Conservation (phyloP, 1,140 invertebrate species). For the Homalodisca vitripennis region DNA sequence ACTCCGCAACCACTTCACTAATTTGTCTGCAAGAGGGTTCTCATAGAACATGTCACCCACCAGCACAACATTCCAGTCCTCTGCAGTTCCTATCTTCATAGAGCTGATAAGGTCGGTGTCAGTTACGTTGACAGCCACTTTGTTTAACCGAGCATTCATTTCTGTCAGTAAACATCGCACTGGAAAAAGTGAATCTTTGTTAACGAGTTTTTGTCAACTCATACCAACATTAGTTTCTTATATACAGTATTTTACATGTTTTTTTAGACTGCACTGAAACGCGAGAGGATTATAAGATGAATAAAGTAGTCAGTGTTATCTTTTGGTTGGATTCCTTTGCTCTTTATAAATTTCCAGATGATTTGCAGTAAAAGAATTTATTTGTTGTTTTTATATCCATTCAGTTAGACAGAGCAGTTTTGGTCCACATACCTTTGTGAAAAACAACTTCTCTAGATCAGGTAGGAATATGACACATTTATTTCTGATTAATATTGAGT, state of each 20-base stretch:
- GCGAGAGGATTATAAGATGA: too few species aligned
- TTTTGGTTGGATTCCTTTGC: too few species aligned
- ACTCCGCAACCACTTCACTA: constrained; percentile 51
- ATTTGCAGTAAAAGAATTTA: too few species aligned
- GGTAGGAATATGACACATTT: too few species aligned
- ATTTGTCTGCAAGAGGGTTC: constrained; percentile 49
- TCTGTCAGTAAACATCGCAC: constrained; percentile 3
- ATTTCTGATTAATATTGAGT: too few species aligned
- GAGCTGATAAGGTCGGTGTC: background rate
- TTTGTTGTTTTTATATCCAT: too few species aligned
- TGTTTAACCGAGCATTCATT: constrained; percentile 16
- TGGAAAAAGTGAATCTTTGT: background rate
- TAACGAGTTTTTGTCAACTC: background rate
- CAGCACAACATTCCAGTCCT: constrained; percentile 49
- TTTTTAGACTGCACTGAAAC: too few species aligned
- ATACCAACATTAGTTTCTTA: background rate
- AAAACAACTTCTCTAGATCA: too few species aligned
- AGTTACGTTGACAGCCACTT: constrained; percentile 3
- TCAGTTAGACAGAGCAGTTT: too few species aligned
- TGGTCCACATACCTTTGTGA: too few species aligned
- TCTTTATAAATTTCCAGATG: too few species aligned
- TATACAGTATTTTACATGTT: background rate
- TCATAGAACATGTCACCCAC: constrained; percentile 59
- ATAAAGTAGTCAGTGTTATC: too few species aligned
- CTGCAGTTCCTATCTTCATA: background rate